Base-by-base conservation (phyloP, 2,113 vertebrate species). In the Empidonax alnorum region DNA sequence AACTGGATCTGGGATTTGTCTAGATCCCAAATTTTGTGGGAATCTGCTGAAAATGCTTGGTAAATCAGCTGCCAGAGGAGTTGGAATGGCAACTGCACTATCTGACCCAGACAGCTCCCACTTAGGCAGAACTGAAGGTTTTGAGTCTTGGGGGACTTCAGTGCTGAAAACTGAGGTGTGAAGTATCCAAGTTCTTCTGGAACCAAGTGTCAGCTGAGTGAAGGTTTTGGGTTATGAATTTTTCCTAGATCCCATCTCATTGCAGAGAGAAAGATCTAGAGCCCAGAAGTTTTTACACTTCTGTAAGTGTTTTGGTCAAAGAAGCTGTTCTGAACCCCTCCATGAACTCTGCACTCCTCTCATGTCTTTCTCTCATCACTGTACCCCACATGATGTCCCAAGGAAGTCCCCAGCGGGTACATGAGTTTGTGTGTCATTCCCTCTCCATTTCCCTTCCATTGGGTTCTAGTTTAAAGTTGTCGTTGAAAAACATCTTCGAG, bases 401-500 rank as follows among this genome's bases (percentile, higher is more conserved):
- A 6, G 90, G 72, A 83, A 77, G 62, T 74, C 85, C 59, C 72
- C 35, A 72, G 82, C 6, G 0, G 58, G 33, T 39, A 46, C 66
- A 85, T 42, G 31, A 27, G 28, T 90, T 77, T 55, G 16, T 56
- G 41, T 46, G 31, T 62, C 10, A 0, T 66, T 89, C 77, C 81
- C 71, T 87, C 47, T 41, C 67, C 58, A 25, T 58, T 85, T 76
- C 84, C 76, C 37, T 87, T 90, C 93, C 39, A 1, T 85, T 78
- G 58, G 58, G 33, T 62, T 77, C 71, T 46, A 76, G 71, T 89
- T 93, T 28, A 91, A 90, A 88, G 71, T 10, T 89, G 49, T 68
- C 81, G 62, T 89, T 94, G 75, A 81, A 93, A 96, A 94, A 95
- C 19, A 4, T 66, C 82, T 94, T 96, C 95, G 89, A 91, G 75